Evolutionary conservation across 2,888 invertebrate genomes (phyloP), one percentile per base, ranked within the genome.

Genomic region (Ectemnius lituratus): DNA sequence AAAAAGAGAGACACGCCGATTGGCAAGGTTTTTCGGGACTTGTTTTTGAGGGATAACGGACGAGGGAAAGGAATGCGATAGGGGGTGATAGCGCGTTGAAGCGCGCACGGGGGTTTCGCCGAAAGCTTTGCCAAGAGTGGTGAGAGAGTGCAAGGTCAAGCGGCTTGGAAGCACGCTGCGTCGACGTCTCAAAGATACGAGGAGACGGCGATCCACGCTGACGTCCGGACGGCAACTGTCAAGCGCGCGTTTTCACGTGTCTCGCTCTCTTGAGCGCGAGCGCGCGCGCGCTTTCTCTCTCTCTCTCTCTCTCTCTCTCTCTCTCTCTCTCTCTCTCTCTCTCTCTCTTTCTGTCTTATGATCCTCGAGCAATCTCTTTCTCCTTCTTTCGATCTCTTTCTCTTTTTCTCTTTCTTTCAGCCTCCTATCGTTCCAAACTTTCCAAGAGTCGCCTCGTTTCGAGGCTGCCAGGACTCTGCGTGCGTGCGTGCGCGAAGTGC

Each of bases 211-310:
- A 56, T 75, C 58, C 72, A 72, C 67, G 68, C 72, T 58, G 69
- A 62, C 65, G 70, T 61, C 37, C 78, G 75, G 62, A 70, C 65
- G 28, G 59, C 28, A 65, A 59, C 72, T 79, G 78, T 79, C 78
- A 75, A 72, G 69, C 78, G 78, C 72, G 73, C 56, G 71, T 75
- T 72, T 62, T 76, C 78, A 78, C 78, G 78, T 79, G 75, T 72
- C 70, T 60, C 67, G 61, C 67, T 16, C n/a, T 52, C 8, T 52
- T 23, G 23, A 23, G 23, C 23, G 23, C 23, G 23, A 1, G 20
- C 23, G 23, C 23, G 23, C 23, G 23, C 23, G 2, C 23, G 2
- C 16, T 16, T 2, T n/a, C 52, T 14, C 16, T 52, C 52, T 52
- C 52, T 49, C 49, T 4, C 14, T 4, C 20, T 49, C 6, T 2